phyloP scores from a whole-genome alignment of 2,797 vertebrate genomes.

The Champsocephalus esox region DNA sequence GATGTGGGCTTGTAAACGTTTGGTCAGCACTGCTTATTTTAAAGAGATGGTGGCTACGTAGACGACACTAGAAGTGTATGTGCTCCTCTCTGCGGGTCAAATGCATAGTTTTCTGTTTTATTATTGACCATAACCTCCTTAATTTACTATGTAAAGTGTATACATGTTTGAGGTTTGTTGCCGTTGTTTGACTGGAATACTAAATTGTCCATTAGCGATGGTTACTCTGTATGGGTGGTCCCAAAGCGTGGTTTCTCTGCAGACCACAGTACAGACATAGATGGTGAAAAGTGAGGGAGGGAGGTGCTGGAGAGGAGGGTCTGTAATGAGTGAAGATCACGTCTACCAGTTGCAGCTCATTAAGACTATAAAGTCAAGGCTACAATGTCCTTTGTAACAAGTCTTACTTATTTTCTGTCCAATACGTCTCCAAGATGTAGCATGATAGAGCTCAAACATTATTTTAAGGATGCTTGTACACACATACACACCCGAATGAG shows the following conservation, averaged over 20 bases:
- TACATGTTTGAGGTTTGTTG: conserved; percentile 16
- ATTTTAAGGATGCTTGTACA: conserved; percentile 8
- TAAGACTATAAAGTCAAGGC: conserved; percentile 36
- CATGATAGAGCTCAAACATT: conserved; percentile 49
- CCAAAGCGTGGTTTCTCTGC: conserved; percentile 24
- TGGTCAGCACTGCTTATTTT: conserved; percentile 43
- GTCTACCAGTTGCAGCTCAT: conserved; percentile 46
- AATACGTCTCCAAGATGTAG: conserved; percentile 50
- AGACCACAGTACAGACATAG: not conserved
- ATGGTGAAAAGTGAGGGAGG: not conserved
- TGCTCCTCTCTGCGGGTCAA: not conserved
- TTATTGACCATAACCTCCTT: not conserved
- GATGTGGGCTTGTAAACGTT: conserved; percentile 53
- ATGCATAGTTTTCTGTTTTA: conserved; percentile 19
- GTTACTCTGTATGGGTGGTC: conserved; percentile 40
- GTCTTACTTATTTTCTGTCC: conserved; percentile 27
- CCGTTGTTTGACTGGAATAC: conserved; percentile 37
- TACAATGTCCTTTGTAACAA: conserved; percentile 29
- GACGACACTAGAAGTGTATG: not conserved
- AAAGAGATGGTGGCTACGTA: conserved; percentile 15
- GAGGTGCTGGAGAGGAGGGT: not conserved
- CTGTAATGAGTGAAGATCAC: conserved; percentile 22
- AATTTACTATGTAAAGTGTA: conserved; percentile 28
- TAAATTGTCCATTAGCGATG: conserved; percentile 17
- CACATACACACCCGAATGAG: not conserved